These are phyloP conservation scores for Origma solitaria DNA, from an alignment of 2,113 vertebrate species.

Conservation along the genomic window DNA sequence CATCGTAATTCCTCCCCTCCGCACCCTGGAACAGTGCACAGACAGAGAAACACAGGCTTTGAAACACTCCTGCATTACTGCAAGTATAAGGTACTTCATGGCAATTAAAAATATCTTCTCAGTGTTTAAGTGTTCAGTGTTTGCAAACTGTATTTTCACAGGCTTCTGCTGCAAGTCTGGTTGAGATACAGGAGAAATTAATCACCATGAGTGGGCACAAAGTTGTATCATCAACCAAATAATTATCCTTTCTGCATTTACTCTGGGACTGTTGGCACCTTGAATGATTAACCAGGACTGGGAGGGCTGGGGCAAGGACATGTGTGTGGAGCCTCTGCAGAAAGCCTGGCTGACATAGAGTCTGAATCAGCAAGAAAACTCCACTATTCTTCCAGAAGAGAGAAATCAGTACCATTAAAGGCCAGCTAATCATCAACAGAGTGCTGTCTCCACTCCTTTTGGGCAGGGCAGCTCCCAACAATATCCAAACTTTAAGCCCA, in stretches of 20 bases:
- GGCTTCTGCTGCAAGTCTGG: background rate
- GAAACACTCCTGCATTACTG: background rate
- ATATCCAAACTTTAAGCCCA: background rate
- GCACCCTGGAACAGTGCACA: background rate
- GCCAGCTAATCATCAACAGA: background rate
- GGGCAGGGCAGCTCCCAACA: background rate
- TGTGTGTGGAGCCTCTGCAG: background rate
- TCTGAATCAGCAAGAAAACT: slow-evolving; percentile 5
- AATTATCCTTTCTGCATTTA: background rate
- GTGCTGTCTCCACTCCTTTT: background rate
- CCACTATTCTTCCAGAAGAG: background rate
- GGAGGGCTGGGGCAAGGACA: background rate
- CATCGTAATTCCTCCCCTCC: background rate
- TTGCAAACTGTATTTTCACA: background rate
- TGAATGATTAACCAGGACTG: slow-evolving; percentile 18
- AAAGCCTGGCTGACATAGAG: background rate
- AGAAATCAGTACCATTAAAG: background rate
- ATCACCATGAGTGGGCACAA: background rate
- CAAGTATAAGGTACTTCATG: background rate
- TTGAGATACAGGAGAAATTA: background rate
- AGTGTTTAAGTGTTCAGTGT: background rate
- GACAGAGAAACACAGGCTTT: background rate
- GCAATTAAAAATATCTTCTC: background rate
- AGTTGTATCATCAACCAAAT: background rate
- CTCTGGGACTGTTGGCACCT: background rate